Conservation (phyloP, 1,140 invertebrate species). For the Drosophila lacertosa region DNA sequence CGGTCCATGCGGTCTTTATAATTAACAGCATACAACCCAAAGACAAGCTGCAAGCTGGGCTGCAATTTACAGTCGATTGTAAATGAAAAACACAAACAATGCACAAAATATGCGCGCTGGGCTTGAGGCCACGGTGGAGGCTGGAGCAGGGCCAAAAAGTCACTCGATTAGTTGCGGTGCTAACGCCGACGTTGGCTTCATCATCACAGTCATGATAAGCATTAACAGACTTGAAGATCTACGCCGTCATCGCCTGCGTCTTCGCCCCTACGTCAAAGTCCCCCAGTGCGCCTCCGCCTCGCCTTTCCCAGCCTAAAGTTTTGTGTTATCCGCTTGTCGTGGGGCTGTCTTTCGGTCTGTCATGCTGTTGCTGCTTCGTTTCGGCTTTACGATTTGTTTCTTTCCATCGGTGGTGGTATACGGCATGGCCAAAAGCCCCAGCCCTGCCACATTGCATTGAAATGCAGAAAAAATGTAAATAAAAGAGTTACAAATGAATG, state of each 20-base stretch:
- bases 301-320: conserved; percentile 25
- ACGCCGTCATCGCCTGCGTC: conserved; percentile 68
- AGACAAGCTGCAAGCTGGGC: conserved; percentile 54
- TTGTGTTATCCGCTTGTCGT: conserved; percentile 17
- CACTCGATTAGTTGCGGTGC: conserved; percentile 75
- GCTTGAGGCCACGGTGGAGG: conserved; percentile 47
- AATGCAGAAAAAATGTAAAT: conserved; percentile 73
- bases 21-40: conserved; percentile 60
- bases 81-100: conserved; percentile 74
- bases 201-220: conserved; percentile 67
- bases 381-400: conserved; percentile 50
- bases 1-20: conserved; percentile 51
- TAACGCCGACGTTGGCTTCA: conserved; percentile 67
- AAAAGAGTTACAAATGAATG: conserved; percentile 71
- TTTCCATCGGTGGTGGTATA: conserved; percentile 53
- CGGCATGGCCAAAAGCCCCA: conserved; percentile 37
- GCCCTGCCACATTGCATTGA: conserved; percentile 54
- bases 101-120: conserved; percentile 34
- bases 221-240: conserved; percentile 71
- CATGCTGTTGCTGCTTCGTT: conserved; percentile 54
- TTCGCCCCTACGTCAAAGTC: conserved; percentile 10
- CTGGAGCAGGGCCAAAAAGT: conserved; percentile 56
- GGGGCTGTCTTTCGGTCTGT: conserved; percentile 46
- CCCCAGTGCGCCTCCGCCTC: conserved; percentile 22
- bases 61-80: conserved; percentile 66